Evolutionary conservation across 2,888 invertebrate genomes (phyloP).

Genomic region (Geophilus truncorum): DNA sequence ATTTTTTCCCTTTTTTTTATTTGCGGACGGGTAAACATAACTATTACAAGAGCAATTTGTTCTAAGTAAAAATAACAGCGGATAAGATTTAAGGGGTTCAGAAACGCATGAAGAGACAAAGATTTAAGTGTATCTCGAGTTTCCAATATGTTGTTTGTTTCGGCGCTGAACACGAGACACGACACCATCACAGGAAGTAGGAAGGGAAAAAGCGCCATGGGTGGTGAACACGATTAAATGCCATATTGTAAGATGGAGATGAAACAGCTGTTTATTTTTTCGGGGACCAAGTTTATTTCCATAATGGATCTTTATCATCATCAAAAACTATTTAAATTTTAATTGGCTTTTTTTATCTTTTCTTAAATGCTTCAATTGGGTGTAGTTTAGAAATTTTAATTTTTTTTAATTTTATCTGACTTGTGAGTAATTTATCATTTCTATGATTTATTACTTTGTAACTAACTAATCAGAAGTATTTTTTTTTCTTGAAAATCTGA

Average conservation of each 20-base stretch:
- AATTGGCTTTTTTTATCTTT: background rate
- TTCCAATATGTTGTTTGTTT: slow-evolving; percentile 6
- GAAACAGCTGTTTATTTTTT: slow-evolving; percentile 6
- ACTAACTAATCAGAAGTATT: background rate
- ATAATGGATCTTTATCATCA: background rate
- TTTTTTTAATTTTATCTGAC: background rate
- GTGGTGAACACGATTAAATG: slow-evolving; percentile 18
- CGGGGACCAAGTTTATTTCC: background rate
- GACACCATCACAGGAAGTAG: slow-evolving; percentile 5
- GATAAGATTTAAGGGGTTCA: background rate
- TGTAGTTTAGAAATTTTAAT: background rate
- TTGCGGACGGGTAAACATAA: background rate
- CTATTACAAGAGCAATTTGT: slow-evolving; percentile 24
- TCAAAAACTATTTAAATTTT: background rate
- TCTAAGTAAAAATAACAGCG: background rate
- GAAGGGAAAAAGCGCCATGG: slow-evolving; percentile 18
- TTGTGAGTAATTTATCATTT: background rate
- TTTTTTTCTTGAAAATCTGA: background rate
- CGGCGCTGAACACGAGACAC: background rate
- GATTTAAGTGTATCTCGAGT: slow-evolving; percentile 3
- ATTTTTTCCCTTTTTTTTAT: background rate
- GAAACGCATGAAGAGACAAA: slow-evolving; percentile 20
- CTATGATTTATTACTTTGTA: background rate
- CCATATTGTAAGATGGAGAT: slow-evolving; percentile 15
- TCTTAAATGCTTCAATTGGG: background rate